Percentiles rank a stretch among this genome's conserved stretches.
These are phyloP conservation scores for Drosophila flavopinicola DNA, from an alignment of 2,888 invertebrate species.

Conservation along the genomic window DNA sequence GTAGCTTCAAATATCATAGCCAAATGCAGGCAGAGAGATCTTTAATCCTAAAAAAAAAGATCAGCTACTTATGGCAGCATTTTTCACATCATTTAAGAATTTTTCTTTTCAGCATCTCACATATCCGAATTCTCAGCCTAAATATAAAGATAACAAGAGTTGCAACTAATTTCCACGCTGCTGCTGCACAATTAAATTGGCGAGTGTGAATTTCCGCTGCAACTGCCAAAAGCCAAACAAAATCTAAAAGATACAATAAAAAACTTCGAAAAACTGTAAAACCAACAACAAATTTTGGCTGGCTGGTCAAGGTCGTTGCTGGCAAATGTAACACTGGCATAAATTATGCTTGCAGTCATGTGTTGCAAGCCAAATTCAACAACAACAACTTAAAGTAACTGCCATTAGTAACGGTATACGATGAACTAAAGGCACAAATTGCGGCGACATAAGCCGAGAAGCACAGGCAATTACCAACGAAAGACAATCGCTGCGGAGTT, in stretches of 20 bases:
- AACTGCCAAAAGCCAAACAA: conserved; percentile 31
- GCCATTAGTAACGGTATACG: conserved; percentile 60
- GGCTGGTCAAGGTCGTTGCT: conserved; percentile 71
- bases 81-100: conserved; percentile 24
- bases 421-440: conserved; percentile 48
- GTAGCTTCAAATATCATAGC: conserved; percentile 64
- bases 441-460: conserved; percentile 34
- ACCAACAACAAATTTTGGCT: conserved; percentile 52
- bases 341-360: conserved; percentile 65
- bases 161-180: conserved; percentile 63
- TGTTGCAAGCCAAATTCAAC: conserved; percentile 44
- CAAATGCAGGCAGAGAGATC: conserved; percentile 31
- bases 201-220: conserved; percentile 77
- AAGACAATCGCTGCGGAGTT: conserved; percentile 45
- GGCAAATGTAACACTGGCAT: conserved; percentile 75
- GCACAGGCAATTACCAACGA: conserved; percentile 49
- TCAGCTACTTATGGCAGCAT: conserved; percentile 16
- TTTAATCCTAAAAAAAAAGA: conserved; percentile 9
- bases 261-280: conserved; percentile 27
- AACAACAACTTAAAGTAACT: conserved; percentile 22
- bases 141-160: conserved; percentile 45
- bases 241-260: conserved; percentile 4
- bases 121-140: conserved; percentile 32
- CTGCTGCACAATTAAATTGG: conserved; percentile 66
- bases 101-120: conserved; percentile 8